Evolutionary conservation across 2,888 invertebrate genomes (phyloP).

Genomic region (Phlogophora meticulosa): DNA sequence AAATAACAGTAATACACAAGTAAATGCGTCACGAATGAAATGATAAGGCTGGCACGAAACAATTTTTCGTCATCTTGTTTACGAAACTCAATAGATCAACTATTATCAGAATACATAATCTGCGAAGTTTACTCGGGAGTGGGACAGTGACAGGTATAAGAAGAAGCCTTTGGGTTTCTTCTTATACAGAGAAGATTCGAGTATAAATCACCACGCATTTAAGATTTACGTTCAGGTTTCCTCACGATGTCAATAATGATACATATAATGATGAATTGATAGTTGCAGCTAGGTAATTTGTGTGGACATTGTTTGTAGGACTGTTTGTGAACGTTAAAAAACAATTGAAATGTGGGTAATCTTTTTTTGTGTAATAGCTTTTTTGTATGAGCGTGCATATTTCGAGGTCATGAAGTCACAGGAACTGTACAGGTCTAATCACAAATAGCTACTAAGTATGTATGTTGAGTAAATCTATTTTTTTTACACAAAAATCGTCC

Average conservation of each 20-base stretch:
- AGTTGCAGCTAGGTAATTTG: conserved; percentile 5
- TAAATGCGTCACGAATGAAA: conserved; percentile 29
- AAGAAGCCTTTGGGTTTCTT: too few species aligned
- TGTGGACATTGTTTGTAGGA: conserved; percentile 14
- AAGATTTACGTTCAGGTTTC: too few species aligned
- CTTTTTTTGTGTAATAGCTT: conserved; percentile 8
- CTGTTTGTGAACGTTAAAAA: conserved; percentile 10
- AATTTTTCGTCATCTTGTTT: conserved; percentile 55
- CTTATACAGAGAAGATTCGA: too few species aligned
- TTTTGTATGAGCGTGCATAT: not conserved
- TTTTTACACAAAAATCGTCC: too few species aligned
- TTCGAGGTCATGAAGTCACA: conserved; percentile 10
- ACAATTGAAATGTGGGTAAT: conserved; percentile 20
- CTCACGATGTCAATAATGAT: too few species aligned
- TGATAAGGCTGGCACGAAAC: conserved; percentile 38
- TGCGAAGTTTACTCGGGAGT: too few species aligned
- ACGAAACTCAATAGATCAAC: conserved; percentile 25
- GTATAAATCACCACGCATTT: too few species aligned
- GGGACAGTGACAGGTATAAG: too few species aligned
- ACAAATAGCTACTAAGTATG: too few species aligned
- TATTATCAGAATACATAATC: conserved; percentile 11
- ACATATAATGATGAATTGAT: too few species aligned
- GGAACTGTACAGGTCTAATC: not conserved
- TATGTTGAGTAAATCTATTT: too few species aligned
- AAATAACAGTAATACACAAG: conserved; percentile 8